Evolutionary conservation across 1,140 invertebrate genomes (phyloP).

Genomic region (Drosophila murphyi): DNA sequence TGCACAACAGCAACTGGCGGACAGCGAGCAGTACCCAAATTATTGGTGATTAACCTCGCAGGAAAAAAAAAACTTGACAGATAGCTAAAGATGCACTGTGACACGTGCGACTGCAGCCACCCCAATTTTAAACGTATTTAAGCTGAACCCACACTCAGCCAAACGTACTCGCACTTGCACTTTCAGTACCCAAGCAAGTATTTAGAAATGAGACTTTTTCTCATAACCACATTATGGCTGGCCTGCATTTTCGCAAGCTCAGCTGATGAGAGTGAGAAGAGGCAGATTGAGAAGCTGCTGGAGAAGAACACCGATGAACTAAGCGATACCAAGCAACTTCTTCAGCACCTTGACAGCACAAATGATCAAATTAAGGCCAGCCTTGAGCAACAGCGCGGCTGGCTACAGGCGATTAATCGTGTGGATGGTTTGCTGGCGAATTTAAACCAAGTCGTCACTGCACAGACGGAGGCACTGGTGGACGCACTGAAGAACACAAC

Average conservation of each 20-base stretch:
- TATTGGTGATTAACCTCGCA: neutral
- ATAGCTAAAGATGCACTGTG: slow-evolving; percentile 15
- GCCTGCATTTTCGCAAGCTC: slow-evolving; percentile 11
- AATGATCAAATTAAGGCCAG: slow-evolving; percentile 34
- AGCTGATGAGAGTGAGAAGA: neutral
- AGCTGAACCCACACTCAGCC: slow-evolving; percentile 2
- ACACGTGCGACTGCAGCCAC: slow-evolving; percentile 44
- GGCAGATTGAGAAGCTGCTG: slow-evolving; percentile 30
- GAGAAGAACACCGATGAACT: slow-evolving; percentile 44
- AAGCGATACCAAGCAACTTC: slow-evolving; percentile 28
- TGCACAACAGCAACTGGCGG: slow-evolving; percentile 37
- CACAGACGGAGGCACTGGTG: slow-evolving; percentile 31
- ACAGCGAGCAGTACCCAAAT: slow-evolving; percentile 1
- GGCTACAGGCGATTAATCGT: slow-evolving; percentile 27
- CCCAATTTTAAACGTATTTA: slow-evolving; percentile 49
- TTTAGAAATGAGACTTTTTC: slow-evolving; percentile 43
- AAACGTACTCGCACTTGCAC: slow-evolving; percentile 42
- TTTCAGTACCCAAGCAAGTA: slow-evolving; percentile 26
- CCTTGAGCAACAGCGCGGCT: slow-evolving; percentile 44
- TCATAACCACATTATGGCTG: slow-evolving; percentile 34
- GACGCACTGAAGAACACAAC: slow-evolving; percentile 45
- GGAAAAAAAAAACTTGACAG: slow-evolving; percentile 7
- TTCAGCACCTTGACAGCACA: slow-evolving; percentile 35
- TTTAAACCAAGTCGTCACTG: slow-evolving; percentile 16
- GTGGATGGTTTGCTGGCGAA: slow-evolving; percentile 41